Base-by-base conservation (phyloP, 2,888 invertebrate genomes). In the Litoditis marina region DNA sequence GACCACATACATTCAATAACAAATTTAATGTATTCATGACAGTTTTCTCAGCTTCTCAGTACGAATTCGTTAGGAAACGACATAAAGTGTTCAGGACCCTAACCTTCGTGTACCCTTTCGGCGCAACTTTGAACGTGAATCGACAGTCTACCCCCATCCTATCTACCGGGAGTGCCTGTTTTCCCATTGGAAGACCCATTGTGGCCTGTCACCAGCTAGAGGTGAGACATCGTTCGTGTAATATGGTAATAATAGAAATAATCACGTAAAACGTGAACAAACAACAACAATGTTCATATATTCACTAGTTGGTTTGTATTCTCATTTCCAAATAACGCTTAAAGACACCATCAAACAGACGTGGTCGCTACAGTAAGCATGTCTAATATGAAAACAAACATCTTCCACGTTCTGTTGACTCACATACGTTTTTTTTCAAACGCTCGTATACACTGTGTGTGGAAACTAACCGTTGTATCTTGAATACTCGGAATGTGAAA, bases 71-170 rank as follows among this genome's bases (percentile, higher is more conserved):
- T n/a, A n/a, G n/a, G n/a, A n/a, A n/a, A n/a, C n/a, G n/a, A n/a
- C n/a, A n/a, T n/a, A n/a, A n/a, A n/a, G n/a, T 47, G 39, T 80
- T 34, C 74, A 85, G 86, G 71, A 83, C 86, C 1, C 86, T 91
- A 19, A 88, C 89, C 77, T 91, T 94, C 85, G 88, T 96, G 52
- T 98, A 94, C 85, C 94, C 96, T 0, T 93, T 90, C 84, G 96
- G 96, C 16, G 92, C 94, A 44, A 94, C 95, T 0, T 84, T 98
- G 69, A 94, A 91, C 78, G 92, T 96, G 2, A 91, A 89, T 68
- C 90, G 90, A 82, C 94, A 94, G 0, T 90, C 94, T 0, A 88
- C 90, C 19, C 90, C 93, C 27, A 88, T 92, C n/a, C 85, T 98
- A 71, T 93, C 94, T 6, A 92, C 92, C 74, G 95, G 96, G 42